A percentile compares a stretch with the other conserved stretches of the same genome.
Conservation (phyloP, 2,113 vertebrate genomes). For the Gnathonemus longibarbis region DNA sequence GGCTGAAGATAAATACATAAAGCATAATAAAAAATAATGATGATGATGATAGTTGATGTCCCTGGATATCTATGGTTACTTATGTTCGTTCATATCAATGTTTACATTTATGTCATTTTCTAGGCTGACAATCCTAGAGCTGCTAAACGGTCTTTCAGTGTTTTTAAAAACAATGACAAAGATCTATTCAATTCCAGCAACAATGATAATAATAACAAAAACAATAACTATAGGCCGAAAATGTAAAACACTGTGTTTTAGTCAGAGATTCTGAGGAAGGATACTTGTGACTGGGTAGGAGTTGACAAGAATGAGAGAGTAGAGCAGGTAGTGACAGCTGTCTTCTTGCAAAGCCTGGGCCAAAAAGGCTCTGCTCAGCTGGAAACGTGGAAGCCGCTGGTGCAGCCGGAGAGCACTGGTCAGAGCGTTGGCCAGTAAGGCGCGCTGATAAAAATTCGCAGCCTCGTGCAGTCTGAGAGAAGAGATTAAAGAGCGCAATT, state of each 20-base stretch:
- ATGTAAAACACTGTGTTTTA: neutral
- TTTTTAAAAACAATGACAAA: too few relatives aligned
- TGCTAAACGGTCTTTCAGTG: too few relatives aligned
- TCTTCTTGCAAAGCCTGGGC: constrained; percentile 90
- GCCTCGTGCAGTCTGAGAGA: constrained; percentile 84
- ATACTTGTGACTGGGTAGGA: constrained; percentile 98
- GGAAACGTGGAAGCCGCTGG: constrained; percentile 87
- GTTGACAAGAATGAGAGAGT: constrained; percentile 97
- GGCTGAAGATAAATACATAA: neutral
- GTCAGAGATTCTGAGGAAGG: constrained; percentile 51
- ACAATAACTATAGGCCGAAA: neutral
- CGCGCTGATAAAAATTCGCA: constrained; percentile 92
- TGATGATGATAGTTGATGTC: too few relatives aligned
- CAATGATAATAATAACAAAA: neutral
- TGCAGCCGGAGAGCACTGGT: constrained; percentile 93
- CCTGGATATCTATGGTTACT: too few relatives aligned
- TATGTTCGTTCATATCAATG: too few relatives aligned
- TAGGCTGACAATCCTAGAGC: too few relatives aligned
- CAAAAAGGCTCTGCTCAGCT: constrained; percentile 86
- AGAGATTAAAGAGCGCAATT: constrained; percentile 19
- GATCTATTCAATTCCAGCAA: neutral
- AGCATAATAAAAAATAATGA: too few relatives aligned
- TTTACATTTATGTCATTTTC: too few relatives aligned
- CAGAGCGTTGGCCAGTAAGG: constrained; percentile 89
- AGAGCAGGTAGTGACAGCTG: constrained; percentile 95